Base-by-base conservation (phyloP, 1,140 invertebrate species). In the Phymastichus coffea region DNA sequence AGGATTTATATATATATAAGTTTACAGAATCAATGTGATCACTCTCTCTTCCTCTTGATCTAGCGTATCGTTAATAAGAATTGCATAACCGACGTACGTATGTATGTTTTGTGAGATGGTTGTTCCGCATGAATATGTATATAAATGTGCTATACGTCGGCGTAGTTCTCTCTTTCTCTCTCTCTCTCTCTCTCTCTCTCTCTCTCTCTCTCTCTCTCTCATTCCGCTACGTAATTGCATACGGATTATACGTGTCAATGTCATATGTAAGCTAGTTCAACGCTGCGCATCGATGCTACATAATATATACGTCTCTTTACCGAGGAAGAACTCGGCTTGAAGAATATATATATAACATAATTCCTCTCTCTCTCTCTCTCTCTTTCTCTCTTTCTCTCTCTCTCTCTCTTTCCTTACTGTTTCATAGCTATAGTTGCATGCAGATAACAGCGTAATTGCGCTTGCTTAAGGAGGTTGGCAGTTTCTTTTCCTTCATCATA, bases 241-340 rank as follows among this genome's bases (percentile, higher is more conserved):
- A 62, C 47, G 17, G 49, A 60, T 49, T 56, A 61, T 26, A 55
- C 46, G 44, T 56, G 43, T 56, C 51, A 48, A 58, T 65, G 44
- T 59, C 28, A 33, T 53, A 61, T 22, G n/a, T n/a, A 23, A 52
- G 17, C 41, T 44, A 44, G 22, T 59, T 37, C 20, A 59, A 59
- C 47, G 46, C 26, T 59, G 38, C 14, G 20, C 46, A 33, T 53
- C 17, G 28, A 37, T 46, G 28, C 22, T 59, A 52, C 26, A 53
- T 20, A 52, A 52, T 46, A 53, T 46, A 2, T 43, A n/a, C n/a
- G n/a, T n/a, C n/a, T n/a, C n/a, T n/a, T n/a, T n/a, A n/a, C n/a
- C n/a, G n/a, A n/a, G n/a, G 37, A 57, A 30, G 25, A 43, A 19
- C n/a, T 15, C n/a, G 14, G 10, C 4, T n/a, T 41, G 15, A 57